Evolutionary conservation across 2,113 vertebrate genomes (phyloP).

Genomic region (Trachemys scripta): DNA sequence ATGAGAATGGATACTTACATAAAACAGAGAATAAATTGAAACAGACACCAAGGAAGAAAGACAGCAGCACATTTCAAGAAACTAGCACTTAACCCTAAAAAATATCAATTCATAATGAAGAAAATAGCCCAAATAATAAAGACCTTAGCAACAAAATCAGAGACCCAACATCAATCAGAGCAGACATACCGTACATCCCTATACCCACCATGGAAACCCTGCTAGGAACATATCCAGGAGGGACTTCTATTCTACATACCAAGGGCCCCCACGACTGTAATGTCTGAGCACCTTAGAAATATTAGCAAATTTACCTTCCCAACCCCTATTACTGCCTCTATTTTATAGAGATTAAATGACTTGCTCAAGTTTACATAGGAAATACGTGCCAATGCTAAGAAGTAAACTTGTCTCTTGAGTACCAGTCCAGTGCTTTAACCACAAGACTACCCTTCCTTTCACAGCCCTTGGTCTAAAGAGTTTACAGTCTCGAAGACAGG

Average conservation of each 20-base stretch:
- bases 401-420: background rate
- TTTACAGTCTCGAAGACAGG: background rate
- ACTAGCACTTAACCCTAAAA: conserved; percentile 15
- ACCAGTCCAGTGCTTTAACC: background rate
- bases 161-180: background rate
- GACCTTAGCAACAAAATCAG: background rate
- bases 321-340: background rate
- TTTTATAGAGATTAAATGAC: conserved; percentile 8
- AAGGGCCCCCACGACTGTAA: background rate
- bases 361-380: too few relatives aligned
- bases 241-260: background rate
- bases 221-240: background rate
- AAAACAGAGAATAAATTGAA: conserved; percentile 16
- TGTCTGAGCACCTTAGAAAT: background rate
- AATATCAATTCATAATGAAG: background rate
- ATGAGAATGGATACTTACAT: conserved; percentile 35
- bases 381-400: background rate
- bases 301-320: background rate
- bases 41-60: background rate
- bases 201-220: background rate
- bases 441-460: background rate
- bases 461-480: background rate
- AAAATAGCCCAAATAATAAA: background rate
- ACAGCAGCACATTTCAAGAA: background rate
- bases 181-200: background rate